A percentile compares a stretch with the other conserved stretches of the same genome.
Conservation (phyloP, 2,113 vertebrate species). For the Herpetotheres cachinnans region DNA sequence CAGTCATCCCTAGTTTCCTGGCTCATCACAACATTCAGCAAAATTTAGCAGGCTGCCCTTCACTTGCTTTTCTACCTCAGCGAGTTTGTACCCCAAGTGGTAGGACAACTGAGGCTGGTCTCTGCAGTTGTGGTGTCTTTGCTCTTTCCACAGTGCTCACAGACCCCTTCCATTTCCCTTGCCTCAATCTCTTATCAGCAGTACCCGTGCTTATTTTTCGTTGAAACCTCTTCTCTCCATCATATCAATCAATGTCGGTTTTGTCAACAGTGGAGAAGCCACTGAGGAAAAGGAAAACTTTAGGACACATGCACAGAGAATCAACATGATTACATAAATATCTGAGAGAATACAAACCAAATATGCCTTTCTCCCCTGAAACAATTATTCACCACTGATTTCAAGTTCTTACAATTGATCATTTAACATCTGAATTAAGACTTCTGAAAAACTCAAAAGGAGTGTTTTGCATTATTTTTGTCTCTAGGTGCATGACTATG, state of each 20-base stretch:
- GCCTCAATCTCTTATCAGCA: not conserved
- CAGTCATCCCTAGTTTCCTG: not conserved
- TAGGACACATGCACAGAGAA: not conserved
- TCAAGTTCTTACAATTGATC: not conserved
- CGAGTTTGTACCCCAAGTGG: not conserved
- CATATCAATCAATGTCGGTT: not conserved
- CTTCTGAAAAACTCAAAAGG: not conserved
- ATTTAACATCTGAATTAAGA: not conserved
- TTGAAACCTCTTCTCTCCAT: not conserved
- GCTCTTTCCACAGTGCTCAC: not conserved
- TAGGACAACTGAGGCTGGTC: not conserved
- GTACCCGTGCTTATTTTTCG: not conserved
- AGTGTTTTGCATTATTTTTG: not conserved
- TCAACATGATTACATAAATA: not conserved
- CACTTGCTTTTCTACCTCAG: not conserved
- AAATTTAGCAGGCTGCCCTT: not conserved
- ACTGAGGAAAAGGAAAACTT: not conserved
- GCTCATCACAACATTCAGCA: not conserved
- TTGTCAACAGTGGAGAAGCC: not conserved
- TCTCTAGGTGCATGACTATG: not conserved
- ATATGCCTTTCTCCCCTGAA: not conserved
- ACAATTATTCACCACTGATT: not conserved
- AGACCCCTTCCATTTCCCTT: not conserved
- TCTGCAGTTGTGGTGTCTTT: not conserved
- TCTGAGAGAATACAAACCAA: not conserved